Evolutionary conservation across 2,888 invertebrate genomes (phyloP).

Genomic region (Crossocerus cetratus): DNA sequence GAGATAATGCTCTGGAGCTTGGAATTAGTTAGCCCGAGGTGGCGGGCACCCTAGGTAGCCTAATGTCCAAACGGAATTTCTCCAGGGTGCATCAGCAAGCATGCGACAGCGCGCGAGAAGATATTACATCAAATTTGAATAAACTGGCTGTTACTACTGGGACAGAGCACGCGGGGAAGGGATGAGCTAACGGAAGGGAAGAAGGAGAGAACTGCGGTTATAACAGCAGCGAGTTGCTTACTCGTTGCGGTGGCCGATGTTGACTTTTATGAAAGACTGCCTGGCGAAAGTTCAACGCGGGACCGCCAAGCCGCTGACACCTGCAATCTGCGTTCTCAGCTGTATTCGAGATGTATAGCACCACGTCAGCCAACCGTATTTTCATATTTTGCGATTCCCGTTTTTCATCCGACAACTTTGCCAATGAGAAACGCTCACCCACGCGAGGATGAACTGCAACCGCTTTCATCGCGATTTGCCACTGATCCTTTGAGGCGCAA

Average conservation of each 20-base stretch:
- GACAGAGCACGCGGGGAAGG: too few species aligned
- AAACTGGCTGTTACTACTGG: slow-evolving; percentile 59
- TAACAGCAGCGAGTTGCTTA: slow-evolving; percentile 30
- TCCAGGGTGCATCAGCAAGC: slow-evolving; percentile 17
- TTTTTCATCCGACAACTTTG: too few species aligned
- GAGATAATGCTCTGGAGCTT: background rate
- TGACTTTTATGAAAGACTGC: slow-evolving; percentile 62
- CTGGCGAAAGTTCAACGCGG: slow-evolving; percentile 57
- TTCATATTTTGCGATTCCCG: slow-evolving; percentile 52
- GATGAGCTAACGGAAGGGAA: slow-evolving; percentile 15
- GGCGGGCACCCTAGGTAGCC: background rate
- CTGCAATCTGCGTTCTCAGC: slow-evolving; percentile 62
- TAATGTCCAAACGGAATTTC: background rate
- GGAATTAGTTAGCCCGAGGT: background rate
- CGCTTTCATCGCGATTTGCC: too few species aligned
- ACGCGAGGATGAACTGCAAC: too few species aligned
- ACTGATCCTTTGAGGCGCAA: too few species aligned
- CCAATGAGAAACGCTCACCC: too few species aligned
- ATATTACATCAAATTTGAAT: slow-evolving; percentile 61
- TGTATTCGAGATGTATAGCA: slow-evolving; percentile 52
- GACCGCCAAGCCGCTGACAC: slow-evolving; percentile 56
- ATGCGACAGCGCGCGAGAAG: background rate
- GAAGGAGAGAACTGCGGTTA: slow-evolving; percentile 20
- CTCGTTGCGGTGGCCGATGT: slow-evolving; percentile 41
- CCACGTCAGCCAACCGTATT: slow-evolving; percentile 29